Conservation (phyloP, 1,140 invertebrate genomes). For the Monochamus saltuarius region DNA sequence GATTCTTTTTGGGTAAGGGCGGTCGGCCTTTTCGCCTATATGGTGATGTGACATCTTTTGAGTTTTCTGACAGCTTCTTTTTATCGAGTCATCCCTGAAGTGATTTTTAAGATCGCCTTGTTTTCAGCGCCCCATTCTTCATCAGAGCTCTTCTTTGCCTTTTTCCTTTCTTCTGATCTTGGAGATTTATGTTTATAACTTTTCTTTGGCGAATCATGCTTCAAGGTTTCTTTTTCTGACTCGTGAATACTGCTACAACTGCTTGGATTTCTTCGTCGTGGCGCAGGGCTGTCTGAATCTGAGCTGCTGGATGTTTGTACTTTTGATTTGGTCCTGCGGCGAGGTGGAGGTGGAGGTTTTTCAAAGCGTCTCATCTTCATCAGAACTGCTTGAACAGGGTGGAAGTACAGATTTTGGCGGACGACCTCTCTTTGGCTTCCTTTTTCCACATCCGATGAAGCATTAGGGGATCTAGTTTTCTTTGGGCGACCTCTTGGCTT, state of each 20-base stretch:
- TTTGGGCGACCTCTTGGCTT: constrained; percentile 50
- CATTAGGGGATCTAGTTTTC: constrained; percentile 24
- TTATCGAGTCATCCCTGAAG: constrained; percentile 32
- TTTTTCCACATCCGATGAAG: constrained; percentile 26
- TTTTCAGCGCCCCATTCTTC: constrained; percentile 44
- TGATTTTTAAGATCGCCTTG: constrained; percentile 35
- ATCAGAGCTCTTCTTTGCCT: constrained; percentile 33
- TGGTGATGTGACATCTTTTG: constrained; percentile 45
- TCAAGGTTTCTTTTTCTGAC: constrained; percentile 19
- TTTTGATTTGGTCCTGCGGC: constrained; percentile 35
- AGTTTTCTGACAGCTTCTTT: constrained; percentile 29
- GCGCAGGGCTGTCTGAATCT: constrained; percentile 35
- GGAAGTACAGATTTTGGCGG: constrained; percentile 27
- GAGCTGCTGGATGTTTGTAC: constrained; percentile 30
- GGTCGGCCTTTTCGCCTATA: constrained; percentile 35
- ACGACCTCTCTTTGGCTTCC: constrained; percentile 30
- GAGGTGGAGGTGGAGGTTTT: constrained; percentile 32
- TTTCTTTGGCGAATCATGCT: constrained; percentile 15
- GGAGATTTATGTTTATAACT: constrained; percentile 19
- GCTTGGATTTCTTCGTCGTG: constrained; percentile 17
- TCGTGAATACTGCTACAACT: constrained; percentile 15
- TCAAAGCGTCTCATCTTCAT: constrained; percentile 39
- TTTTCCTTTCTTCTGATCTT: constrained; percentile 32
- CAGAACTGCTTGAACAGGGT: constrained; percentile 39
- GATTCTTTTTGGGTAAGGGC: neutral